These are phyloP conservation scores for Oryzias celebensis DNA, from an alignment of 2,113 vertebrate genomes.

Conservation along the genomic window DNA sequence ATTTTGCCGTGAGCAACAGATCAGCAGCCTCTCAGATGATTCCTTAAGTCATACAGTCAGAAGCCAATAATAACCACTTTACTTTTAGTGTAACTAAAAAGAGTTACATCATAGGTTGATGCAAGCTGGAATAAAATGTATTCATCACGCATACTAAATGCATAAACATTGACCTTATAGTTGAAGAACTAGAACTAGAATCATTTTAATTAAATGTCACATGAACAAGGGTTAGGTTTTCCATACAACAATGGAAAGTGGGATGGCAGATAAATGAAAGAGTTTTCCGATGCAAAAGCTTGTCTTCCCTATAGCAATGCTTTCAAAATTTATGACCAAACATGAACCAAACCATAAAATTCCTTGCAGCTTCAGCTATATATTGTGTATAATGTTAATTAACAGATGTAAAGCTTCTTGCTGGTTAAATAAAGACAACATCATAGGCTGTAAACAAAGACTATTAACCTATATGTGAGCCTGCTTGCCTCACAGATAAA, in stretches of 20 bases:
- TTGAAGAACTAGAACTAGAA: too few species aligned
- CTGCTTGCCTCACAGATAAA: too few species aligned
- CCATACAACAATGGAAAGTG: too few species aligned
- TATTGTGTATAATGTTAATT: not conserved
- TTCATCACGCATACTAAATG: too few species aligned
- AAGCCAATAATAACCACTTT: not conserved
- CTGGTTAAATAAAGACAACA: not conserved
- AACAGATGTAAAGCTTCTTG: not conserved
- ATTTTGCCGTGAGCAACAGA: slow-evolving; percentile 7
- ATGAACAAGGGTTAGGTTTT: too few species aligned
- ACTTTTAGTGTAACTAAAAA: too few species aligned
- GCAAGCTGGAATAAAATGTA: too few species aligned
- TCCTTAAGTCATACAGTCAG: slow-evolving; percentile 2
- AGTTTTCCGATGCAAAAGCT: not conserved
- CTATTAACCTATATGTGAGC: too few species aligned
- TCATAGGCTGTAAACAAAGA: too few species aligned
- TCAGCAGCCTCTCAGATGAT: slow-evolving; percentile 40
- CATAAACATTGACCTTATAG: too few species aligned
- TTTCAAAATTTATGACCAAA: not conserved
- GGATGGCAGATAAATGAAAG: not conserved
- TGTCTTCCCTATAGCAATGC: not conserved
- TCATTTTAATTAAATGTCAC: too few species aligned
- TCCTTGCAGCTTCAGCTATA: not conserved
- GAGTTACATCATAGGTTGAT: too few species aligned
- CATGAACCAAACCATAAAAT: not conserved